Evolutionary conservation across 1,140 invertebrate genomes (phyloP).

Genomic region (Drosophila nikananu): DNA sequence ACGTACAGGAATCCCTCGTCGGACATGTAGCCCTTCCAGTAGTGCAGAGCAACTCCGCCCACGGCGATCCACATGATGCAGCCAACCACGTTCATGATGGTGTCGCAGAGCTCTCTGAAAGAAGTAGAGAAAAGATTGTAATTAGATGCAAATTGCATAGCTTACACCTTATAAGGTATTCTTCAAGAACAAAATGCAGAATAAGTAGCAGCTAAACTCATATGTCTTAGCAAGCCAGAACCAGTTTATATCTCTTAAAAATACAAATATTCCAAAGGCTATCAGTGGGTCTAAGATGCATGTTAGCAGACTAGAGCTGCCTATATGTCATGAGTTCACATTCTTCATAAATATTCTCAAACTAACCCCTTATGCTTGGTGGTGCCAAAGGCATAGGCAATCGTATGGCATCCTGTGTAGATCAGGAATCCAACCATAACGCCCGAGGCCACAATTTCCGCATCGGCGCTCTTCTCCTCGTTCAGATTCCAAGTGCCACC

Average conservation of each 20-base stretch:
- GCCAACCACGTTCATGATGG: conserved; percentile 94
- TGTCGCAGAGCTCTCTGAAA: conserved; percentile 89
- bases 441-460: conserved; percentile 93
- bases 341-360: no score
- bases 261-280: not conserved
- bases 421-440: conserved; percentile 94
- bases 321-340: no score
- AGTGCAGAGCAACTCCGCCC: conserved; percentile 93
- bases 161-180: conserved; percentile 3
- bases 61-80: conserved; percentile 93
- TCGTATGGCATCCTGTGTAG: conserved; percentile 90
- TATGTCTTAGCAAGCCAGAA: not conserved
- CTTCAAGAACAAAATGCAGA: not conserved
- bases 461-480: conserved; percentile 93
- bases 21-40: conserved; percentile 93
- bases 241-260: not conserved
- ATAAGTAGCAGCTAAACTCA: not conserved
- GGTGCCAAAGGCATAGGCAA: conserved; percentile 90
- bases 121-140: not conserved
- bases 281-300: not conserved
- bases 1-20: conserved; percentile 90
- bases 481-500: conserved; percentile 95
- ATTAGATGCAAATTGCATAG: not conserved
- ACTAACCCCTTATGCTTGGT: conserved; percentile 90
- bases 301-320: not conserved